These are phyloP conservation scores for Hipparchia semele DNA, from an alignment of 2,888 invertebrate genomes.

Conservation along the genomic window DNA sequence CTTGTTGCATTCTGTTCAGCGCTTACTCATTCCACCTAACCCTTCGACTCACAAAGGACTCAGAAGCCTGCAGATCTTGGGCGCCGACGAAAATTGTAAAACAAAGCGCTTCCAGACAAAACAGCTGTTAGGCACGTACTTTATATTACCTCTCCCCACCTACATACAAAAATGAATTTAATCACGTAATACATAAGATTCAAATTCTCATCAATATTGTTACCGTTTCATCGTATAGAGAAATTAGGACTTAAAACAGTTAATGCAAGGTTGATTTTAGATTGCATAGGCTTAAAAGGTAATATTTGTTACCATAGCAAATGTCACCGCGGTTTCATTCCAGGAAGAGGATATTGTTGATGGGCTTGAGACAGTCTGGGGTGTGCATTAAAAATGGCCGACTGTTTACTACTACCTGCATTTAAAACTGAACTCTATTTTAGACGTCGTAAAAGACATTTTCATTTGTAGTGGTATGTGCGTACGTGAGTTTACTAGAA, in stretches of 20 bases:
- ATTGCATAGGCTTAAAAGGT: slow-evolving; percentile 28
- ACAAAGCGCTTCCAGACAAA: slow-evolving; percentile 65
- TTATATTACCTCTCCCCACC: slow-evolving; percentile 25
- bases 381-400: slow-evolving; percentile 57
- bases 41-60: slow-evolving; percentile 39
- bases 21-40: slow-evolving; percentile 29
- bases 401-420: neutral
- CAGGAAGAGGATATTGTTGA: slow-evolving; percentile 50
- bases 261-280: slow-evolving; percentile 30
- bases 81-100: slow-evolving; percentile 59
- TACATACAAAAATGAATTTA: slow-evolving; percentile 36
- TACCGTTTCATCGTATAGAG: neutral
- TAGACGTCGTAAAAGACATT: slow-evolving; percentile 12
- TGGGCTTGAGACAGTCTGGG: slow-evolving; percentile 57
- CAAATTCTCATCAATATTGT: slow-evolving; percentile 13
- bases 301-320: slow-evolving; percentile 42
- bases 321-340: slow-evolving; percentile 48
- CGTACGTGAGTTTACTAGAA: slow-evolving; percentile 31
- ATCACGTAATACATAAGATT: slow-evolving; percentile 11
- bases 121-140: slow-evolving; percentile 73
- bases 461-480: slow-evolving; percentile 1
- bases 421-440: slow-evolving; percentile 13
- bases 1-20: slow-evolving; percentile 14
- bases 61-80: slow-evolving; percentile 53
- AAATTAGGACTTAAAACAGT: slow-evolving; percentile 25